Conservation (phyloP, 2,797 vertebrate species). For the Echiichthys vipera region DNA sequence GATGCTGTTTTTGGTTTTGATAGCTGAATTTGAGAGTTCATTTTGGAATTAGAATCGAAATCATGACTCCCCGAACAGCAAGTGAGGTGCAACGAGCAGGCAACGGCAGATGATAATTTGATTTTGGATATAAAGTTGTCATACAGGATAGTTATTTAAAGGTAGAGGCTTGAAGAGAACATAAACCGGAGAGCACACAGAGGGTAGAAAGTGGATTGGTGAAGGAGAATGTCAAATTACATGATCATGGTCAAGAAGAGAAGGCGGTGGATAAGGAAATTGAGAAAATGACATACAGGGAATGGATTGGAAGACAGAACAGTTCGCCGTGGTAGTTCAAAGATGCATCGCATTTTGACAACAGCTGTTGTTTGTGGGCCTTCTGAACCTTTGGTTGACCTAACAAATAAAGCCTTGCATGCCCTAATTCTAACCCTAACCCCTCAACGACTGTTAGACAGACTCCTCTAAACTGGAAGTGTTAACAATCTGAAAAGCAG, state of each 20-base stretch:
- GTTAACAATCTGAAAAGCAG: constrained; percentile 26
- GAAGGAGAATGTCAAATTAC: not conserved
- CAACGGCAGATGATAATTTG: not conserved
- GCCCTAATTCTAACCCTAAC: no score
- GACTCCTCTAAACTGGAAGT: not conserved
- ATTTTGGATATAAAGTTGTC: no score
- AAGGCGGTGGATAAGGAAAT: not conserved
- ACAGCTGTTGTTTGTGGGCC: constrained; percentile 4
- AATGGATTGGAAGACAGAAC: not conserved
- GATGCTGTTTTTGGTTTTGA: no score
- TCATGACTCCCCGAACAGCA: no score
- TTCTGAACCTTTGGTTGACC: constrained; percentile 9
- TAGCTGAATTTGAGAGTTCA: no score
- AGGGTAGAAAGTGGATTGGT: not conserved
- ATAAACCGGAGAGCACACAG: not conserved
- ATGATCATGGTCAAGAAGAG: not conserved
- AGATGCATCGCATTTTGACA: constrained; percentile 4
- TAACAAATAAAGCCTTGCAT: not conserved
- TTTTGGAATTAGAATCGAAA: no score
- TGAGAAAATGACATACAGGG: not conserved
- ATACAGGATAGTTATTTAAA: no score
- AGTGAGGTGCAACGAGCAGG: not conserved
- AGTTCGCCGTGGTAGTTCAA: not conserved
- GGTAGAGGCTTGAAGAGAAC: not conserved
- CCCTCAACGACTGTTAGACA: constrained; percentile 7